Evolutionary conservation across 2,888 invertebrate genomes (phyloP).

Genomic region (Sceliomorpha sp.): DNA sequence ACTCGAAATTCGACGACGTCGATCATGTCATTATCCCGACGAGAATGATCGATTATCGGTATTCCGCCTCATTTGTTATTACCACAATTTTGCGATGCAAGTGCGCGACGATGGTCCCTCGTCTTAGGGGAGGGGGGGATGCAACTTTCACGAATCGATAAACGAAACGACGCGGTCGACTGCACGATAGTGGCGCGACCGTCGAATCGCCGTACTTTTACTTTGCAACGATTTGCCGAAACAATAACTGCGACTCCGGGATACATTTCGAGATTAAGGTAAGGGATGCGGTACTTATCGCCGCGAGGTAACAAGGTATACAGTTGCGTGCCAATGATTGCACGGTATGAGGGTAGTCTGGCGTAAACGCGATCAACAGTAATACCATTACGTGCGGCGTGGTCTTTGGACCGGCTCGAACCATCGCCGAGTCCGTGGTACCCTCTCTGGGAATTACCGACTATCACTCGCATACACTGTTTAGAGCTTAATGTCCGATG

Average conservation of each 20-base stretch:
- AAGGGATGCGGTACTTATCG: constrained; percentile 65
- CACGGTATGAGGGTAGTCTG: constrained; percentile 66
- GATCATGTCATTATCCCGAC: no score
- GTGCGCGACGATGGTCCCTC: no score
- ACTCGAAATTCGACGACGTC: no score
- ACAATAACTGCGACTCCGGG: constrained; percentile 20
- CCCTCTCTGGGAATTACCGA: constrained; percentile 64
- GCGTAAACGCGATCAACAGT: constrained; percentile 63
- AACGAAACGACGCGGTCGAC: no score
- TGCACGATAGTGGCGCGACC: no score
- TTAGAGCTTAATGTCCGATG: constrained; percentile 67
- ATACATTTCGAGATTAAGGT: constrained; percentile 45
- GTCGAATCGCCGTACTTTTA: no score
- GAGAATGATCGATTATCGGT: no score
- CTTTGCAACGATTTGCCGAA: constrained; percentile 28
- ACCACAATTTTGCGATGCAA: no score
- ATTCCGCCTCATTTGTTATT: no score
- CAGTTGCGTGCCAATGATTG: constrained; percentile 71
- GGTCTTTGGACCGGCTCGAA: constrained; percentile 60
- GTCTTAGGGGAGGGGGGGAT: no score
- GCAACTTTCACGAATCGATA: no score
- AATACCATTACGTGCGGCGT: constrained; percentile 62
- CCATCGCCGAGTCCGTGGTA: constrained; percentile 43
- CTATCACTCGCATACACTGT: constrained; percentile 68
- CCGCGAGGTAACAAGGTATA: constrained; percentile 63